Conservation (phyloP, 30 jellyfish, hydroid and myxozoan genomes). For the Aurelia aurita region DNA sequence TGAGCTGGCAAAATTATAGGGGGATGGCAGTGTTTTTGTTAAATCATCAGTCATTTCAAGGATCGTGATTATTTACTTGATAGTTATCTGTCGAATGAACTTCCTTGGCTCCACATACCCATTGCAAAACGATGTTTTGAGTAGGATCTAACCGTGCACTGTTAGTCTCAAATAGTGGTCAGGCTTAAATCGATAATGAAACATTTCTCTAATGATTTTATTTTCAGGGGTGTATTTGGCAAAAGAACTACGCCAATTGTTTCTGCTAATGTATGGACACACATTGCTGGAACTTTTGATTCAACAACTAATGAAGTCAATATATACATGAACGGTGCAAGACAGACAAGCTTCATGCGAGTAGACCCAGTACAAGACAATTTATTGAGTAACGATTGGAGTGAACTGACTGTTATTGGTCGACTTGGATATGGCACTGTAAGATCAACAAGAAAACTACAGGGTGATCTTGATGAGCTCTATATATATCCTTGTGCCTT, state of each 20-base stretch:
- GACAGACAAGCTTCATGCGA: slow-evolving; percentile 59
- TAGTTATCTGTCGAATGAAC: no score
- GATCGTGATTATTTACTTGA: no score
- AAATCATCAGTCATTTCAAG: no score
- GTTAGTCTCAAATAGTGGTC: no score
- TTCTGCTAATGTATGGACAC: slow-evolving; percentile 92
- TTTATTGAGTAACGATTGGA: slow-evolving; percentile 88
- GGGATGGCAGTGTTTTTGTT: no score
- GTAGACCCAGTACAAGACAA: slow-evolving; percentile 65
- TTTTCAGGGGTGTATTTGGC: slow-evolving; percentile 79
- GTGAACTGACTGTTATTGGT: slow-evolving; percentile 88
- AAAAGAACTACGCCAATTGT: slow-evolving; percentile 87
- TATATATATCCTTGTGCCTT: slow-evolving; percentile 92
- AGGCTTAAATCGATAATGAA: no score
- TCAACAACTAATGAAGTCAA: slow-evolving; percentile 68
- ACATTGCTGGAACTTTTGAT: slow-evolving; percentile 92
- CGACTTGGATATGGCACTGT: slow-evolving; percentile 81
- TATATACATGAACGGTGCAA: slow-evolving; percentile 78
- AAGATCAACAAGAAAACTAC: slow-evolving; percentile 67
- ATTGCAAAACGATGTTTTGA: no score
- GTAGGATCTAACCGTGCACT: no score
- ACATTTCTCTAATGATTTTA: no score
- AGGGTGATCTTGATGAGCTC: slow-evolving; percentile 89
- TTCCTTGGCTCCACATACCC: no score
- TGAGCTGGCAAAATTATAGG: no score